Conservation (phyloP, 2,113 vertebrate species). For the Dasyornis broadbenti region DNA sequence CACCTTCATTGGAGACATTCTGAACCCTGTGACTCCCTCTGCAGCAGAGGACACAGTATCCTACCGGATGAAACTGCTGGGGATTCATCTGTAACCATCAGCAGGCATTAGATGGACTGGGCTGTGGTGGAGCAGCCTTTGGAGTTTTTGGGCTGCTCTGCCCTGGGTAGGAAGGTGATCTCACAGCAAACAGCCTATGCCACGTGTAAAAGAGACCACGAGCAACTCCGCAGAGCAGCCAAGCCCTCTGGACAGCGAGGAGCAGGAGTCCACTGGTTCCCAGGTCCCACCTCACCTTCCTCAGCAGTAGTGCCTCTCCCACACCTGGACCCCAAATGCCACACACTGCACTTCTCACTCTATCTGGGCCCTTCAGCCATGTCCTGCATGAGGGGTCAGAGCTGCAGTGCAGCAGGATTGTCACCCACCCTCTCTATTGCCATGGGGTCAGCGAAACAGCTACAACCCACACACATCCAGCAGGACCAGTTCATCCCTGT, state of each 20-base stretch:
- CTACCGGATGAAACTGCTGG: neutral
- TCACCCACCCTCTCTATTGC: neutral
- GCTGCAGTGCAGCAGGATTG: neutral
- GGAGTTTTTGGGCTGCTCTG: neutral
- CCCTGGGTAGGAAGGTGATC: neutral
- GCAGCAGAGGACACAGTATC: neutral
- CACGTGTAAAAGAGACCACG: neutral
- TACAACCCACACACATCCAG: neutral
- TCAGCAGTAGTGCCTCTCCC: neutral
- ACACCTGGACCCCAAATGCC: neutral
- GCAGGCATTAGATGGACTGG: neutral
- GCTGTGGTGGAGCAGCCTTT: neutral
- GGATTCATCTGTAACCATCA: neutral
- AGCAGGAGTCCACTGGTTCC: neutral
- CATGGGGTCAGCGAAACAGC: neutral
- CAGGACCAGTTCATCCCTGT: neutral
- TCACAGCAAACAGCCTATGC: neutral
- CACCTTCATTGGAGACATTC: neutral
- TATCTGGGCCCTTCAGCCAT: neutral
- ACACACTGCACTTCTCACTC: neutral
- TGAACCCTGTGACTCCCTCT: neutral
- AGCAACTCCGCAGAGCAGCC: neutral
- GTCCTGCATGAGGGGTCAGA: neutral
- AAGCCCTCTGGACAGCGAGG: accelerated
- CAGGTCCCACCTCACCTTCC: neutral